Conservation (phyloP, 2,113 vertebrate species). For the Hemichromis elongatus region DNA sequence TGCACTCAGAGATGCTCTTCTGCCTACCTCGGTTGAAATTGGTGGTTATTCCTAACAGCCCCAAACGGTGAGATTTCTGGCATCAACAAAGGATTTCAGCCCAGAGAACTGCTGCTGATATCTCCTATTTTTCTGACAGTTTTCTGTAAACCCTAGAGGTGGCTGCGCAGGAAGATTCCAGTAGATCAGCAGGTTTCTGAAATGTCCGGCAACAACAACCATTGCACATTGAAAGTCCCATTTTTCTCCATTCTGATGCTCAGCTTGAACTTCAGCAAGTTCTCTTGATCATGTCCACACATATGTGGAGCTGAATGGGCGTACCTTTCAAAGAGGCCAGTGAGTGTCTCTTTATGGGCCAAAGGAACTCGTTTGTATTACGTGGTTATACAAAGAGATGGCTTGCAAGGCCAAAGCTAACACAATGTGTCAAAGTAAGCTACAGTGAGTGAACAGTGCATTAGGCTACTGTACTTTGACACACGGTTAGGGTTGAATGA, state of each 20-base stretch:
- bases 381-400: not conserved
- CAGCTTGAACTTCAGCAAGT: not conserved
- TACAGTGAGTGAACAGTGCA: not conserved
- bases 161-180: not conserved
- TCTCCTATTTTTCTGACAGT: not conserved
- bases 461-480: not conserved
- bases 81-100: not conserved
- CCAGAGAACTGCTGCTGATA: not conserved
- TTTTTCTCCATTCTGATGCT: not conserved
- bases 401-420: not conserved
- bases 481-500: not conserved
- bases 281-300: not conserved
- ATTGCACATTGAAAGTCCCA: not conserved
- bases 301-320: not conserved
- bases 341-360: not conserved
- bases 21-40: too few relatives aligned
- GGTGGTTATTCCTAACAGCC: too few relatives aligned
- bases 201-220: not conserved
- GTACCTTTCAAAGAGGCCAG: not conserved
- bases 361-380: not conserved
- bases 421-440: not conserved
- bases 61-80: not conserved
- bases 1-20: too few relatives aligned
- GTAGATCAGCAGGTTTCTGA: not conserved
- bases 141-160: not conserved